A percentile compares a stretch with the other conserved stretches of the same genome.
Conservation (phyloP, 2,797 vertebrate species). For the Novumbra hubbsi region DNA sequence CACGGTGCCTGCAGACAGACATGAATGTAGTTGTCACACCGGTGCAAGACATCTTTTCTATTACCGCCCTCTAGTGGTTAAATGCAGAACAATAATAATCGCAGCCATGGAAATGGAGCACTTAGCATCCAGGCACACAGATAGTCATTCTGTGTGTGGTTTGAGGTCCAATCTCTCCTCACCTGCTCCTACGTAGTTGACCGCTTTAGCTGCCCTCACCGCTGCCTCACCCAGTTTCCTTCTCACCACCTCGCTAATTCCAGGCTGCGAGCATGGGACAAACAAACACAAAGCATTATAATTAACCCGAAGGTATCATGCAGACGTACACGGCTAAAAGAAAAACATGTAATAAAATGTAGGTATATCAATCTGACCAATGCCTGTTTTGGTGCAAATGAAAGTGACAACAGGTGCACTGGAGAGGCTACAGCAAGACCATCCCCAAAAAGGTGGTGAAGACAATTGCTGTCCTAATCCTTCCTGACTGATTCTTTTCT, state of each 20-base stretch:
- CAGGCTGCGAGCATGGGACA: constrained; percentile 75
- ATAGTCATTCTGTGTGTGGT: not conserved
- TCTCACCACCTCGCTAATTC: constrained; percentile 87
- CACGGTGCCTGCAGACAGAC: constrained; percentile 78
- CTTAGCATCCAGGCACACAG: not conserved
- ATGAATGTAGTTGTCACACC: not conserved
- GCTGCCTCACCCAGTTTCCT: constrained; percentile 91
- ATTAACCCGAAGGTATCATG: no score
- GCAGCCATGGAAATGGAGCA: not conserved
- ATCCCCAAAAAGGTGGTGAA: no score
- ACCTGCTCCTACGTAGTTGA: constrained; percentile 96
- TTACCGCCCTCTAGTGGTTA: not conserved
- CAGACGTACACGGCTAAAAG: no score
- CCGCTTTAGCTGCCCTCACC: constrained; percentile 92
- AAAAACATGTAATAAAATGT: no score
- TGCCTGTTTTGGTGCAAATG: no score
- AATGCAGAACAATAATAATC: not conserved
- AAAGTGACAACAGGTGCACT: no score
- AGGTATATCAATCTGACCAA: no score
- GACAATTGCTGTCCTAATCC: no score
- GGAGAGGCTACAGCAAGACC: no score
- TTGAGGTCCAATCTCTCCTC: constrained; percentile 30
- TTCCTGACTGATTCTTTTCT: no score
- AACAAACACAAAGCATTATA: constrained; percentile 4
- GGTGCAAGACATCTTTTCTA: not conserved